phyloP scores from a whole-genome alignment of 1,140 invertebrate species.

The Drosophila ficusphila region DNA sequence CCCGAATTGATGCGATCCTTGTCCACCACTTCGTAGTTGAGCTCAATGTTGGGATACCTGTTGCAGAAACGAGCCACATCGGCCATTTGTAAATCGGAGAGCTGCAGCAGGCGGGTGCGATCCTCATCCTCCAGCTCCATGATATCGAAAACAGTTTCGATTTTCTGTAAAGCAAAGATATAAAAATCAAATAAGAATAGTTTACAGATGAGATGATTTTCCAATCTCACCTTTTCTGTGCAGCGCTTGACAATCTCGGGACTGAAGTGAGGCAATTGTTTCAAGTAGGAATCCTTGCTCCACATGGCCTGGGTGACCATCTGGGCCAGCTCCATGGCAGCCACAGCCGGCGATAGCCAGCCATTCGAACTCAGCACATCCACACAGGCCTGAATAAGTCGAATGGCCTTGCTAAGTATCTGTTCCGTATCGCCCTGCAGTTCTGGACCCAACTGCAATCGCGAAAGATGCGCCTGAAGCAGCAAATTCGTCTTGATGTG shows the following conservation, averaged over 20 bases:
- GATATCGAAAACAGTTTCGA: conserved; percentile 99
- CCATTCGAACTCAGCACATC: conserved; percentile 99
- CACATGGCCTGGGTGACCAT: conserved; percentile 99
- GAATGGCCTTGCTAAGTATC: conserved; percentile 93
- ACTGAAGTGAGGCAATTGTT: conserved; percentile 98
- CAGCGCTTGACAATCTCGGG: conserved; percentile 95
- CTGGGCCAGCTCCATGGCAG: conserved; percentile 99
- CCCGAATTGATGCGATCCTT: conserved; percentile 93
- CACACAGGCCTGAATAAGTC: conserved; percentile 99
- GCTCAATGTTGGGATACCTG: conserved; percentile 99
- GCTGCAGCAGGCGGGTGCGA: conserved; percentile 92
- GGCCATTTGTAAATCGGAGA: conserved; percentile 95
- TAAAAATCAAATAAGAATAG: background rate
- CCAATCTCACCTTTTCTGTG: conserved; percentile 88
- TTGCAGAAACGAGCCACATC: conserved; percentile 99
- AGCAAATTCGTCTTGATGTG: conserved; percentile 98
- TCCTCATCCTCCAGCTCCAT: conserved; percentile 99
- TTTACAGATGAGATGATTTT: accelerated
- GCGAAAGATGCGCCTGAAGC: conserved; percentile 97
- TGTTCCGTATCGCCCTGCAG: conserved; percentile 98
- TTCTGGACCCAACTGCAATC: conserved; percentile 97
- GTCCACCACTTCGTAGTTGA: conserved; percentile 95
- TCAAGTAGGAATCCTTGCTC: conserved; percentile 98
- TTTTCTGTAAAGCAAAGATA: conserved; percentile 86
- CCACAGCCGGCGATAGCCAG: conserved; percentile 98